These are phyloP conservation scores for Apostichopus californicus DNA, from an alignment of 35 echinoderm and acorn worm species.

Conservation along the genomic window DNA sequence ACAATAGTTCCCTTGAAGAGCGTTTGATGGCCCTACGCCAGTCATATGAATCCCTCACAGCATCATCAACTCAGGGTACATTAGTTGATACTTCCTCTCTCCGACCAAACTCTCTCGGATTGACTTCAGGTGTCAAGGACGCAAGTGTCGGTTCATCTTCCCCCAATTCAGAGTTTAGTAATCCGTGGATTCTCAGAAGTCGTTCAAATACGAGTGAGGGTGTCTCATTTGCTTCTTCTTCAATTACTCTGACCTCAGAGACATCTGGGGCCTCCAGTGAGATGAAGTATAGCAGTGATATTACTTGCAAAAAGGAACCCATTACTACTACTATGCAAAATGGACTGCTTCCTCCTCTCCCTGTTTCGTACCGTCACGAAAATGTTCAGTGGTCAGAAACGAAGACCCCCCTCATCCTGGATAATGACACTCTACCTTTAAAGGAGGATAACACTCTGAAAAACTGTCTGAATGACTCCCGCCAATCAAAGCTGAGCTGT, in stretches of 20 bases:
- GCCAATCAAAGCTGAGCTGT: conserved; percentile 11
- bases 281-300: conserved; percentile 39
- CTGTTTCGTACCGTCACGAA: background rate
- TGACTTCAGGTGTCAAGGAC: background rate
- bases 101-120: conserved; percentile 32
- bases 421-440: conserved; percentile 7
- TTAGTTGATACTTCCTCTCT: conserved; percentile 24
- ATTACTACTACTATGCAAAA: conserved; percentile 53
- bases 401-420: conserved; percentile 28
- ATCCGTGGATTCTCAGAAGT: conserved; percentile 53
- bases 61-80: conserved; percentile 40
- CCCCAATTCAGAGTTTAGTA: conserved; percentile 39
- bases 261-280: conserved; percentile 52
- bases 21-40: conserved; percentile 32
- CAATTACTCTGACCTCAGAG: conserved; percentile 44
- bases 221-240: conserved; percentile 53
- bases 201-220: conserved; percentile 60
- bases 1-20: conserved; percentile 53
- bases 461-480: conserved; percentile 27
- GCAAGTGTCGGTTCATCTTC: conserved; percentile 11
- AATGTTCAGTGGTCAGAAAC: background rate
- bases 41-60: conserved; percentile 47
- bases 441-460: conserved; percentile 25
- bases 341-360: conserved; percentile 14
- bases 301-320: conserved; percentile 1